Evolutionary conservation across 2,888 invertebrate genomes (phyloP), one percentile per base, ranked within the genome.

Genomic region (Agrochola lota): DNA sequence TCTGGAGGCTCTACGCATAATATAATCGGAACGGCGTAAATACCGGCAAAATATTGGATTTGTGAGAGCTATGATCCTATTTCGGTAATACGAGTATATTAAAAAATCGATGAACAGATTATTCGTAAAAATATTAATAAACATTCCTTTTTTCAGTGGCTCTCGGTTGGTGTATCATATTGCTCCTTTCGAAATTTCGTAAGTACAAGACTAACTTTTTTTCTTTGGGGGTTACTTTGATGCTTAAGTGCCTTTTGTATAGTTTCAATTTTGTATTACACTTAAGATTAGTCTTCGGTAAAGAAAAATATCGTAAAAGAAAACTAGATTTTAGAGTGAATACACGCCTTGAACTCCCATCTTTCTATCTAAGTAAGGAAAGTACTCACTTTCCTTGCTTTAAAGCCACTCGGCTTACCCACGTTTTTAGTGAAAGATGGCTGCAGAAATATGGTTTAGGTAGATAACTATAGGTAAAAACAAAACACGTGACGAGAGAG

Each of bases 41-140:
- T 83, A 83, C 72, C 64, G 59, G 75, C 64, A 71, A 75, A 85
- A 78, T 85, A 84, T 85, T 85, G 71, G 72, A 78, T 85, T 85
- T 76, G n/a, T 74, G n/a, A 68, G 70, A 60, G 49, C 57, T 67
- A 62, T 72, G 60, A 64, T 74, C 84, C n/a, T 60, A 69, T 78
- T 81, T 69, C 17, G 1, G n/a, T 72, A 49, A 59, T 57, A n/a
- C n/a, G n/a, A n/a, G n/a, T n/a, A 72, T 71, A 76, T 70, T 60
- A 66, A 62, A 62, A 62, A 12, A 55, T 46, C 35, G 15, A 52
- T 30, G 67, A 17, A 46, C 8, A 67, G 9, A 57, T 70, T 70
- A 55, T 62, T 68, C 17, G 55, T 46, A 35, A 43, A 11, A 52
- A 23, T 64, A 62, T 63, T 26, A 2, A 15, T 40, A 59, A 52